Evolutionary conservation across 2,797 vertebrate genomes (phyloP).

Genomic region (Cuniculus paca): DNA sequence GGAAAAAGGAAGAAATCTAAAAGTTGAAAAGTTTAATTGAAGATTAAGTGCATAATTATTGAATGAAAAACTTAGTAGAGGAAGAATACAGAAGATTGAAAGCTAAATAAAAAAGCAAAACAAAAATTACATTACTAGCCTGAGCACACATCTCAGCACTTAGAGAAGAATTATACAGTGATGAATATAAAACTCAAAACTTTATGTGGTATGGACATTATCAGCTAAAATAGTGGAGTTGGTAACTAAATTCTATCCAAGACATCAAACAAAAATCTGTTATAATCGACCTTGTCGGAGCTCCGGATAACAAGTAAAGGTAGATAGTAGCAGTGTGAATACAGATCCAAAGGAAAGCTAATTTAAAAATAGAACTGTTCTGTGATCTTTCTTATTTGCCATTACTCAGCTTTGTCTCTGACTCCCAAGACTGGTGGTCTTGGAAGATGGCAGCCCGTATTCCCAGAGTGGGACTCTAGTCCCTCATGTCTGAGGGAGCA

Average conservation of each 20-base stretch:
- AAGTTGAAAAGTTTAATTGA: not conserved
- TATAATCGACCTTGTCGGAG: not conserved
- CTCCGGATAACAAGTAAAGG: not conserved
- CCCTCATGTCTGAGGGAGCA: not conserved
- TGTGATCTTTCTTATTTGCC: not conserved
- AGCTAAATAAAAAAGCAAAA: conserved; percentile 16
- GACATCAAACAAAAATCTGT: not conserved
- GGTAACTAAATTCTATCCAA: not conserved
- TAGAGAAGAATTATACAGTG: not conserved
- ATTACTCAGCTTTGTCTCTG: fast-evolving
- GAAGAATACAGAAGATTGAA: not conserved
- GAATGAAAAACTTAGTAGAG: not conserved
- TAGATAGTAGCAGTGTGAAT: not conserved
- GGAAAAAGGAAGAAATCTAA: conserved; percentile 8
- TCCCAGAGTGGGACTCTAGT: not conserved
- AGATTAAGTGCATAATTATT: conserved; percentile 16
- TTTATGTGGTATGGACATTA: not conserved
- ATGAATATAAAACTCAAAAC: not conserved
- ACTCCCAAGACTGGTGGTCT: too few relatives aligned
- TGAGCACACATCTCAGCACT: not conserved
- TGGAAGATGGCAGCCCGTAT: not conserved
- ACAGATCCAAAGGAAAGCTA: not conserved
- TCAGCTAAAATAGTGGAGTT: not conserved
- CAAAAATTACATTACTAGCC: not conserved
- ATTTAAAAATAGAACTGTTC: not conserved